A percentile compares a stretch with the other conserved stretches of the same genome.
Conservation (phyloP, 2,797 vertebrate species). For the Parambassis ranga region DNA sequence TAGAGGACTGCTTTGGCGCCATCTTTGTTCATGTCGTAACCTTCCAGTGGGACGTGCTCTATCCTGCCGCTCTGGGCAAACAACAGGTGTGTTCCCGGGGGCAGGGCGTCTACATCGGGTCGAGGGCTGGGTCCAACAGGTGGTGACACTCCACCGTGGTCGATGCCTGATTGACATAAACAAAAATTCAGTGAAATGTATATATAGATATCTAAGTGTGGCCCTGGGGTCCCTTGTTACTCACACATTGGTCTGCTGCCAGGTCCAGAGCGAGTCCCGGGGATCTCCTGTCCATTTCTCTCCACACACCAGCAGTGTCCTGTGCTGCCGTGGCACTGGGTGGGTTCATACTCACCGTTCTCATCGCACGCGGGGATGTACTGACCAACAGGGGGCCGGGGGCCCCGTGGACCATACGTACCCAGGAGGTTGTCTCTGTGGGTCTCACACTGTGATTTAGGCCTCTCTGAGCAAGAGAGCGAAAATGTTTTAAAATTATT, state of each 20-base stretch:
- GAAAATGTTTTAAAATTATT: neutral
- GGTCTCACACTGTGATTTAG: conserved; percentile 86
- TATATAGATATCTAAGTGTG: too few relatives aligned
- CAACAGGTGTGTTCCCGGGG: conserved; percentile 87
- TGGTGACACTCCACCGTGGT: conserved; percentile 55
- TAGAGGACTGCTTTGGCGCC: conserved; percentile 86
- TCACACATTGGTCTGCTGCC: conserved; percentile 89
- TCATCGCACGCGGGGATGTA: conserved; percentile 88
- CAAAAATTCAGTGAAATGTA: too few relatives aligned
- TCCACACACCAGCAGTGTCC: conserved; percentile 96
- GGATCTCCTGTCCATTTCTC: conserved; percentile 85
- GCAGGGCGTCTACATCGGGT: conserved; percentile 82
- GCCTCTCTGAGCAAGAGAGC: conserved; percentile 64
- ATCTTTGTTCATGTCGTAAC: conserved; percentile 83
- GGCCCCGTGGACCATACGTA: conserved; percentile 53
- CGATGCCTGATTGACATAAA: conserved; percentile 77
- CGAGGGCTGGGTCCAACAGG: conserved; percentile 81
- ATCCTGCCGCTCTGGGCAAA: conserved; percentile 91
- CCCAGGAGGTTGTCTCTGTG: conserved; percentile 82
- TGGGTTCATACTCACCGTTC: conserved; percentile 84
- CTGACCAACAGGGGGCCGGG: conserved; percentile 70
- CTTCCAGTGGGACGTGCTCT: conserved; percentile 86
- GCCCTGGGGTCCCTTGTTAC: conserved; percentile 55
- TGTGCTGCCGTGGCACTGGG: conserved; percentile 86
- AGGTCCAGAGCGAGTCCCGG: conserved; percentile 81